Conservation (phyloP, 2,113 vertebrate species). For the Polyodon spathula region DNA sequence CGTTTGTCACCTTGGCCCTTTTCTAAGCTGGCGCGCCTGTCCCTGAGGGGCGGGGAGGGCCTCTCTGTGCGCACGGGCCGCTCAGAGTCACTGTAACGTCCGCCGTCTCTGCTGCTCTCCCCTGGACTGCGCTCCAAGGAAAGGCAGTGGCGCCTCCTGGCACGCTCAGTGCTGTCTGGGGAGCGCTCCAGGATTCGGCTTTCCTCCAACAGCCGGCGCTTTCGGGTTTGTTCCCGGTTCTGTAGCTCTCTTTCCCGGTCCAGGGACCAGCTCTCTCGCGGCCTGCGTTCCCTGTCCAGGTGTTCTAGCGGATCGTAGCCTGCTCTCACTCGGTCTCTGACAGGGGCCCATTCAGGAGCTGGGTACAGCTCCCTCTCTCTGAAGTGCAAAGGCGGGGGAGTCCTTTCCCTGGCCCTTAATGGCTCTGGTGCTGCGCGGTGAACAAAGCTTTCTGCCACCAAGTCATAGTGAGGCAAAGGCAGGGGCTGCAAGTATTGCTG, state of each 20-base stretch:
- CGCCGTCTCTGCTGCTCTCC: conserved; percentile 73
- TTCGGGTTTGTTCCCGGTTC: conserved; percentile 74
- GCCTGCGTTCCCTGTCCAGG: conserved; percentile 73
- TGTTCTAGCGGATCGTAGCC: conserved; percentile 85
- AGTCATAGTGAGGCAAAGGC: conserved; percentile 83
- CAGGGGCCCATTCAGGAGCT: conserved; percentile 80
- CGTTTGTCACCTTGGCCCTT: conserved; percentile 65
- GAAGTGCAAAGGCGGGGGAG: conserved; percentile 85
- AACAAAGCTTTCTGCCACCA: conserved; percentile 86
- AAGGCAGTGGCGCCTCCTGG: conserved; percentile 69
- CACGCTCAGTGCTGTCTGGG: conserved; percentile 81
- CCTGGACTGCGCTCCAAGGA: conserved; percentile 88
- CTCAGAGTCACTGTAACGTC: conserved; percentile 80
- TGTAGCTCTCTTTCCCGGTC: conserved; percentile 75
- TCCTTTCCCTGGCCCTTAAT: conserved; percentile 80
- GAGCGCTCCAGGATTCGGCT: conserved; percentile 82
- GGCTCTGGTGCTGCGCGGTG: conserved; percentile 81
- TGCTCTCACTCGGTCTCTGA: conserved; percentile 73
- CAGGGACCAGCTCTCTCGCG: conserved; percentile 85
- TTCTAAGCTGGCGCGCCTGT: conserved; percentile 73
- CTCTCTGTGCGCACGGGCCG: conserved; percentile 73
- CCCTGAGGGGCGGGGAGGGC: conserved; percentile 61
- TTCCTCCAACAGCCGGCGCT: conserved; percentile 75
- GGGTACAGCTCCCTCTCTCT: conserved; percentile 85
- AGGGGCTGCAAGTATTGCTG: conserved; percentile 88